Base-by-base conservation (phyloP, 2,888 invertebrate genomes). In the Oscheius sp. region DNA sequence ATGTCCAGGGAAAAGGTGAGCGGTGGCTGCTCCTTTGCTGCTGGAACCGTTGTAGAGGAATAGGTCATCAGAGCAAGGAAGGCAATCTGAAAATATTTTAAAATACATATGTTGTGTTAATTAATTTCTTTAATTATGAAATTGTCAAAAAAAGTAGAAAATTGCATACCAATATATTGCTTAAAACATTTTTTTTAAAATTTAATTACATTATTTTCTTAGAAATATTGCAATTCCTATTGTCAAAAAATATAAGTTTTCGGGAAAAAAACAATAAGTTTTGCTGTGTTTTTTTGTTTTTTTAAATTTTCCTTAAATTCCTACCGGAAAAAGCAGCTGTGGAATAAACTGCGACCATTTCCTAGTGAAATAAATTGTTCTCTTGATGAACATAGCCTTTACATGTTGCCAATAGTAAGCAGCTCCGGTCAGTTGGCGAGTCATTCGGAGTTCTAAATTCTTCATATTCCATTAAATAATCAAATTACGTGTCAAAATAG, bases 281-380 rank as follows among this genome's bases (percentile, higher is more conserved):
- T n/a, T n/a, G n/a, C n/a, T n/a, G n/a, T n/a, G n/a, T n/a, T n/a
- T n/a, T 47, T n/a, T 51, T 57, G 14, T 41, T 8, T 8, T 12
- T 44, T 41, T 17, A 12, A 38, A 12, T 12, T 12, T 17, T 4
- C 20, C 20, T n/a, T 14, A 14, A 6, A 24, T 57, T 32, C 62
- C 44, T 24, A 75, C 75, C 17, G 80, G 75, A 41, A 77, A 66
- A 36, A 80, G 14, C n/a, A 80, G 38, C 47, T 76, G 75, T 2
- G 80, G 76, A 22, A 80, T 72, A 67, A 80, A 78, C 47, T 74
- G 75, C 17, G 75, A 73, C 78, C 80, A 80, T 56, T 69, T 59
- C 8, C 80, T 38, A 24, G 47, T 57, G 67, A 75, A 80, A 67
- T 73, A 80, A 36, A 80, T 72, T 28, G 38, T 66, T 61, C 80